Evolutionary conservation across 2,113 vertebrate genomes (phyloP), one percentile per base, ranked within the genome.

Genomic region (Crotalus horridus): DNA sequence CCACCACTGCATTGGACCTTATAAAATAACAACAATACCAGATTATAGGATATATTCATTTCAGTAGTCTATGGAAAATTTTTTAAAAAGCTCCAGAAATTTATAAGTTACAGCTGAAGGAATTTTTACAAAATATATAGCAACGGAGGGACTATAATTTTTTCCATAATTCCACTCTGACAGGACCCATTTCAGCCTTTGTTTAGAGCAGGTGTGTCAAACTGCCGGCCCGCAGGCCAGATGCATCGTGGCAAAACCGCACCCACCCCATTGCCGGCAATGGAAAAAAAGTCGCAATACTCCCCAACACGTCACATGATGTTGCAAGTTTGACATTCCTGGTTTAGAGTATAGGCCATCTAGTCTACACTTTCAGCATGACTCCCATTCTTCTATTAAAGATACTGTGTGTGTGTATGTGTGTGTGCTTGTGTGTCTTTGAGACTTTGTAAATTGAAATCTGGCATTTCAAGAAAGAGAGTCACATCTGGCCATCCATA

Each of bases 301-400:
- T 6, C 46, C 46, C 6, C 6, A 6, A 48, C 46, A 48, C 46
- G 46, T 48, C 46, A 48, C 46, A 48, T 48, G 46, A 48, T 48
- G 46, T 48, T 48, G 46, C 46, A 6, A 48, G 46, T 48, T 6
- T 48, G 46, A 48, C 46, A 48, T 6, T 6, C 46, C 46, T 48
- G 46, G 46, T 48, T 48, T 48, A 48, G 46, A 48, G 46, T 48
- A 48, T 48, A 48, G 33, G 56, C 54, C 39, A 12, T 74, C 51
- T 89, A 64, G 10, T 64, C 29, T 43, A 90, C 87, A 61, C 43
- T 90, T 93, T 90, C 74, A 90, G 39, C 46, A 26, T 90, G 59
- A 90, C 39, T 59, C n/a, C 21, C 23, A 86, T 86, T 93, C 20
- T 86, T 89, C 59, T 61, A 88, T 90, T 90, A 93, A 93, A 86